Evolutionary conservation across 2,113 vertebrate species (phyloP), one percentile per base, ranked within the genome.

Genomic region (Nanorana parkeri): DNA sequence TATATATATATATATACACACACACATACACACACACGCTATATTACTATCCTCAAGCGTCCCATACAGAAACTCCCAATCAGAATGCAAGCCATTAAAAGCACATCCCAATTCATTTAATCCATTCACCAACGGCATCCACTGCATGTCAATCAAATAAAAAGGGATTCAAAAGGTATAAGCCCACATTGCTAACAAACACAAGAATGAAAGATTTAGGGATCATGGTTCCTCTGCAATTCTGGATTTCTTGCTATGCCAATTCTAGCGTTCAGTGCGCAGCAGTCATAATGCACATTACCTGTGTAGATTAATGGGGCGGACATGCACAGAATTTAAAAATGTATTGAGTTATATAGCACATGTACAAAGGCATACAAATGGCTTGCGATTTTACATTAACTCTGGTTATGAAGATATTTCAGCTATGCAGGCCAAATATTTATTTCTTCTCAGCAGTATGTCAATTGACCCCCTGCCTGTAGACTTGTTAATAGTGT

Each of bases 151-250:
- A 21, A 21, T 60, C 77, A 68, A 60, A 69, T 69, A n/a, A 68
- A 79, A 68, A 54, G 65, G 54, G 58, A 68, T 68, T 68, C 20
- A 68, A 79, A 69, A 55, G 77, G 66, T 47, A 79, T 79, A 79
- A 68, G 58, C 65, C 77, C 24, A 67, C 77, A 60, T 68, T 60
- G 66, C 60, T 68, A 79, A 79, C 77, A 79, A n/a, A 79, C 58
- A 55, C 24, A 56, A 17, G 24, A 29, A 26, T 17, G 64, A 78
- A 66, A 36, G 61, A 67, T 66, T 52, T 13, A n/a, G 20, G 17
- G 77, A 79, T 79, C 68, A 29, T 17, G 60, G 51, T 13, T 47
- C 41, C 41, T 47, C 41, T 47, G 41, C 41, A 47, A 47, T 10
- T 47, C 41, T 47, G 41, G 41, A 47, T 47, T 47, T 8, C 41